Conservation (phyloP, 2,113 vertebrate species). For the Anarhynchus alexandrinus region DNA sequence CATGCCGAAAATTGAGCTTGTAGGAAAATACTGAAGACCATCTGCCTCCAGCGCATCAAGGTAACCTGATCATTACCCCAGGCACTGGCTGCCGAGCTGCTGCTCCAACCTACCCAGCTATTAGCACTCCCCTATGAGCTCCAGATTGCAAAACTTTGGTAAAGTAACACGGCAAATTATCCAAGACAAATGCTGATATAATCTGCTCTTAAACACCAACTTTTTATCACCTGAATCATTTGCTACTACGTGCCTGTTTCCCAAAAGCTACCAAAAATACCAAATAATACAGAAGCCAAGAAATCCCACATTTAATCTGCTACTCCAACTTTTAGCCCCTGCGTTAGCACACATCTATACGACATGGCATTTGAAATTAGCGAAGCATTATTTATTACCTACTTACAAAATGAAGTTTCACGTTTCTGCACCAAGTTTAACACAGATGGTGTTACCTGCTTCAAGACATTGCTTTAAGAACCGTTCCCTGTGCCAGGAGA, state of each 20-base stretch:
- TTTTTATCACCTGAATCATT: background rate
- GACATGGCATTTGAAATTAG: background rate
- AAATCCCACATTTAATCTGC: background rate
- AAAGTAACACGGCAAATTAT: background rate
- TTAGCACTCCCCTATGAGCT: background rate
- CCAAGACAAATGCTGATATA: background rate
- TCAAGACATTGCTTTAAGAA: background rate
- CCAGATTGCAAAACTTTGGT: background rate
- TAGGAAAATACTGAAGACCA: background rate
- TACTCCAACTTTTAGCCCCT: background rate
- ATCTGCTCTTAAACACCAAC: background rate
- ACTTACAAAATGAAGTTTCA: background rate
- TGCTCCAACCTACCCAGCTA: background rate
- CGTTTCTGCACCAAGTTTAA: background rate
- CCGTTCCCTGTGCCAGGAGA: background rate
- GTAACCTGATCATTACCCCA: background rate
- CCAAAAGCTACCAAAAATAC: background rate
- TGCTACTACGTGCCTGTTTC: background rate
- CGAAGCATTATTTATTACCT: background rate
- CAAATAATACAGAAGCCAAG: background rate
- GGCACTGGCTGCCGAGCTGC: background rate
- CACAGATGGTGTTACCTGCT: background rate
- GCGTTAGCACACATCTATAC: background rate
- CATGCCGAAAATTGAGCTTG: rapidly evolving
- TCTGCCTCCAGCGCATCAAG: rapidly evolving